A percentile compares a stretch with the other conserved stretches of the same genome.
phyloP scores from a whole-genome alignment of 2,113 vertebrate genomes.

The Salvator merianae region DNA sequence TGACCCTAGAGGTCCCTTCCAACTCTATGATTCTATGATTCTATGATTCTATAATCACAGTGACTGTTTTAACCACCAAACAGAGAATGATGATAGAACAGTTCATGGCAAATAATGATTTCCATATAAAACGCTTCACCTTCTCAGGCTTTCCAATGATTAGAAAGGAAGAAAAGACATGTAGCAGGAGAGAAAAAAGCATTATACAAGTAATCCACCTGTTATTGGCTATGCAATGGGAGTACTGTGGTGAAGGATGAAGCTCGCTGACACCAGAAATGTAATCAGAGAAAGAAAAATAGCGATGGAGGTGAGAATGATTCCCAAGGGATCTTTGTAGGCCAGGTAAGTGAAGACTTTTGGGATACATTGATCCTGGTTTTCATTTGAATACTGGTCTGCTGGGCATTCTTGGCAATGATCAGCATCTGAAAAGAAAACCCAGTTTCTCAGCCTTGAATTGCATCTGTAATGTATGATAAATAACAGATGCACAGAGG shows the following conservation, averaged over 20 bases:
- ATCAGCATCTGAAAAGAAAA: conserved; percentile 1
- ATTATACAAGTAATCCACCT: background rate
- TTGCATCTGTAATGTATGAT: too few species aligned
- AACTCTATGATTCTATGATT: too few species aligned
- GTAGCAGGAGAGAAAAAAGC: background rate
- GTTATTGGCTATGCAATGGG: background rate
- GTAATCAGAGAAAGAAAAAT: background rate
- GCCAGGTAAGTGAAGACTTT: background rate
- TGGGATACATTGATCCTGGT: background rate
- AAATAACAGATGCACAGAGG: too few species aligned
- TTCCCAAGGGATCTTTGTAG: background rate
- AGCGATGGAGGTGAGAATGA: background rate
- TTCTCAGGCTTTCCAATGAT: background rate
- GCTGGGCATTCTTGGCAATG: background rate
- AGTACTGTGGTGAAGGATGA: background rate
- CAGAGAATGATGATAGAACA: background rate
- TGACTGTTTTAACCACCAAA: conserved; percentile 2
- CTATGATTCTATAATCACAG: background rate
- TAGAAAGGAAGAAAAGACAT: background rate
- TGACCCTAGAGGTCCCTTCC: too few species aligned
- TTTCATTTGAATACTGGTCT: background rate
- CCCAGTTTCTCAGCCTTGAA: background rate
- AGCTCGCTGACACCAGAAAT: background rate
- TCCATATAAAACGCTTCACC: background rate
- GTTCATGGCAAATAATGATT: background rate